These are phyloP conservation scores for Regulus satrapa DNA, from an alignment of 2,113 vertebrate genomes.

Conservation along the genomic window DNA sequence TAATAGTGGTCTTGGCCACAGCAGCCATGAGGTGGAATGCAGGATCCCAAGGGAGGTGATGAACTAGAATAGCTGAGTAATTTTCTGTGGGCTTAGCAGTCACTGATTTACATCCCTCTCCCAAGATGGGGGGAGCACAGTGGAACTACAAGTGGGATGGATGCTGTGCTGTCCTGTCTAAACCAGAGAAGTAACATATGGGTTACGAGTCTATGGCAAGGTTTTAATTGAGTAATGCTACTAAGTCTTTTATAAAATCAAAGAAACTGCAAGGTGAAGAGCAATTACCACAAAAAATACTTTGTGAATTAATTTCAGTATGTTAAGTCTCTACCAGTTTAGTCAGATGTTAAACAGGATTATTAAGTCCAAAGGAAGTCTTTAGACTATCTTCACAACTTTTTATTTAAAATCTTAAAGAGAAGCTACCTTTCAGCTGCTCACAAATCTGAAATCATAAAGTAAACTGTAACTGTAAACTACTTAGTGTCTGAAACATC, in stretches of 20 bases:
- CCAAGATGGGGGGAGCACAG: accelerated
- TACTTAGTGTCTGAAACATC: background rate
- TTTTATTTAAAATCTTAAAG: background rate
- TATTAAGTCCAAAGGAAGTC: background rate
- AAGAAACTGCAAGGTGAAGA: background rate
- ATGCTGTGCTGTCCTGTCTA: background rate
- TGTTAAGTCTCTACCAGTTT: background rate
- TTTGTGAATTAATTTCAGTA: background rate
- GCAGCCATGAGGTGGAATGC: background rate
- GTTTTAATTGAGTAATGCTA: background rate
- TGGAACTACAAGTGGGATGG: background rate
- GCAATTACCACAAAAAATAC: background rate
- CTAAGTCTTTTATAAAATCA: background rate
- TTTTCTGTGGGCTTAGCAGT: background rate
- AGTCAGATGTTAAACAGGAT: background rate
- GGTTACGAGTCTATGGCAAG: background rate
- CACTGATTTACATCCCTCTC: background rate
- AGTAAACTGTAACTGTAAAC: background rate
- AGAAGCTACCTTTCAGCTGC: background rate
- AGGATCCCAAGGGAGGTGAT: background rate
- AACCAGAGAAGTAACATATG: background rate
- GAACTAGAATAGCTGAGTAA: background rate
- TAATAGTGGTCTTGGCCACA: background rate
- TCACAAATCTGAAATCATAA: background rate
- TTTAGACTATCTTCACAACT: background rate